Conservation (phyloP, 1,140 invertebrate genomes). For the Zelostemma sp. region DNA sequence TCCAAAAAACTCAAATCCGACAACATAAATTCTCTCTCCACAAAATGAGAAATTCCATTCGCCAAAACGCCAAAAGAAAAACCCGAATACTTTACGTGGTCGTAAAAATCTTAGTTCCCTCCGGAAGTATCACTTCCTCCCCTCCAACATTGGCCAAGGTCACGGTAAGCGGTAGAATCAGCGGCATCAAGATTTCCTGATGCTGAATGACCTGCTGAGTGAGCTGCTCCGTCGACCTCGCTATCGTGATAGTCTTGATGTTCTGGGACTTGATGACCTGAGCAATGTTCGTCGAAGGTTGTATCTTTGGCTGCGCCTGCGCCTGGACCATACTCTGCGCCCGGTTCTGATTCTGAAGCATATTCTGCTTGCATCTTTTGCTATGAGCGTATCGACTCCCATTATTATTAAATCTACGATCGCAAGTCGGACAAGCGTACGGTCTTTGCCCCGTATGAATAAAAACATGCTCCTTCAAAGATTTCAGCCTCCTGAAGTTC, state of each 20-base stretch:
- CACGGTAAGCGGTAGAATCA: conserved; percentile 65
- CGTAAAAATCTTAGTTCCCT: conserved; percentile 67
- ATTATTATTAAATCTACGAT: conserved; percentile 67
- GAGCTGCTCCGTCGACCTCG: conserved; percentile 51
- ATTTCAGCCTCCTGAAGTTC: conserved; percentile 73
- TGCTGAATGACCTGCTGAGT: conserved; percentile 62
- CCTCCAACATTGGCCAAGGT: conserved; percentile 64
- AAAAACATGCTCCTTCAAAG: conserved; percentile 74
- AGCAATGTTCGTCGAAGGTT: conserved; percentile 23
- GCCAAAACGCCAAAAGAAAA: no score
- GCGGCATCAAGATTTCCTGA: conserved; percentile 66
- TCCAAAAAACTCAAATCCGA: conserved; percentile 10
- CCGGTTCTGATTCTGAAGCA: conserved; percentile 48
- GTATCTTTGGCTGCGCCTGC: conserved; percentile 28
- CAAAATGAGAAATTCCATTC: not conserved
- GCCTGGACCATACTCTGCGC: conserved; percentile 29
- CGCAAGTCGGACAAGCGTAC: conserved; percentile 67
- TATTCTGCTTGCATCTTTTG: conserved; percentile 66
- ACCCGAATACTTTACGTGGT: conserved; percentile 45
- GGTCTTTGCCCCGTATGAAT: conserved; percentile 75
- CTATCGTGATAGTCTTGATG: conserved; percentile 66
- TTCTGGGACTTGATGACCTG: conserved; percentile 62
- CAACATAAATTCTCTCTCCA: conserved; percentile 11
- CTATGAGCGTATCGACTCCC: conserved; percentile 68
- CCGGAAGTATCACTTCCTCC: conserved; percentile 66